Evolutionary conservation across 2,113 vertebrate species (phyloP).

Genomic region (Scolopax mira): DNA sequence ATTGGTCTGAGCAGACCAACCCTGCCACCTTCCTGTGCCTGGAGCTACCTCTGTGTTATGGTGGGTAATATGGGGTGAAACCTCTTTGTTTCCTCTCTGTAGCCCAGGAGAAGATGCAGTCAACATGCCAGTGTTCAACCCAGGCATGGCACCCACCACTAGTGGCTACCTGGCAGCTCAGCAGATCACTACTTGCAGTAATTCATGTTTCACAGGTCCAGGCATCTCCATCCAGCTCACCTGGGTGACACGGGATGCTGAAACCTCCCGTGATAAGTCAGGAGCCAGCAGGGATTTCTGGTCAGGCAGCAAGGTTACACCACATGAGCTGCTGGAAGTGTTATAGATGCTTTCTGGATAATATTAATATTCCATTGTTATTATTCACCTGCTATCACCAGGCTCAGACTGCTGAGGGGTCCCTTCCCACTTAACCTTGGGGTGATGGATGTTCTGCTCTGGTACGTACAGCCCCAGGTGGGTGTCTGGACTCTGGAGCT

Average conservation of each 20-base stretch:
- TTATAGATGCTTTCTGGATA: neutral
- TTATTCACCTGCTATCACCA: neutral
- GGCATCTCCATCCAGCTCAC: conserved; percentile 5
- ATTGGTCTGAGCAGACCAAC: neutral
- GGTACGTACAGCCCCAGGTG: neutral
- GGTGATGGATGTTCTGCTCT: neutral
- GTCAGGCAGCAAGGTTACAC: neutral
- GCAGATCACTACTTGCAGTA: neutral
- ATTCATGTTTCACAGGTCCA: neutral
- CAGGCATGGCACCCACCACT: conserved; percentile 19
- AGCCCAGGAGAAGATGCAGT: neutral
- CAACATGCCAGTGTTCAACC: neutral
- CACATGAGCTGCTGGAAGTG: neutral
- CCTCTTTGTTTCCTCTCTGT: neutral
- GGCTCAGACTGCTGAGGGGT: neutral
- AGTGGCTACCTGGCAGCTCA: conserved; percentile 6
- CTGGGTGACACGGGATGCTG: conserved; percentile 36
- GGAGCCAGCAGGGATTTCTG: neutral
- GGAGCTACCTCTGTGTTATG: neutral
- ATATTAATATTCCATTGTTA: neutral
- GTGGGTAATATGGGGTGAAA: neutral
- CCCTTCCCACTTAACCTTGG: neutral
- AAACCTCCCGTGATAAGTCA: conserved; percentile 39
- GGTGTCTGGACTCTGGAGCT: neutral
- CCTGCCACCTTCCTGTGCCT: neutral